Conservation (phyloP, 2,888 invertebrate species). For the Patella depressa region DNA sequence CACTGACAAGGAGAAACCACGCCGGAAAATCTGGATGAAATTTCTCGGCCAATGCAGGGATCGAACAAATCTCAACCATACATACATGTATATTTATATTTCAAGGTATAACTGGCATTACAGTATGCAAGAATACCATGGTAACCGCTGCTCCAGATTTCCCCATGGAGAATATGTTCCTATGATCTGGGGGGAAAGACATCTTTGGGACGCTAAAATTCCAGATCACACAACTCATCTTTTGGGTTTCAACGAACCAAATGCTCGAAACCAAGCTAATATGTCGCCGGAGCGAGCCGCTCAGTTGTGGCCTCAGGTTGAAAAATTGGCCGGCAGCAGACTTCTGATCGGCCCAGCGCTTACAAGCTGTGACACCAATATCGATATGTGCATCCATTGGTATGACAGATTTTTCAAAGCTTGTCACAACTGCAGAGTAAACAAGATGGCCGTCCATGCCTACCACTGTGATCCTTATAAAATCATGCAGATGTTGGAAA, state of each 20-base stretch:
- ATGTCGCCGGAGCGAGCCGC: slow-evolving; percentile 43
- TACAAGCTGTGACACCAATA: slow-evolving; percentile 6
- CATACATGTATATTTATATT: neutral
- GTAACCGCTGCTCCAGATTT: slow-evolving; percentile 20
- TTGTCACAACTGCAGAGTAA: slow-evolving; percentile 44
- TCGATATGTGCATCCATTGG: slow-evolving; percentile 39
- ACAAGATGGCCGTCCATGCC: slow-evolving; percentile 48
- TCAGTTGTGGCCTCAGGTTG: slow-evolving; percentile 41
- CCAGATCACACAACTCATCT: slow-evolving; percentile 34
- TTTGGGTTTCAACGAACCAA: slow-evolving; percentile 52
- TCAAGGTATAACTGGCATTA: slow-evolving; percentile 35
- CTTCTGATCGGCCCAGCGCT: slow-evolving; percentile 42
- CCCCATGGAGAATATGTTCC: slow-evolving; percentile 36
- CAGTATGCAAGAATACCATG: slow-evolving; percentile 19
- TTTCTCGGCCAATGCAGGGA: too few species aligned
- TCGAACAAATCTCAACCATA: too few species aligned
- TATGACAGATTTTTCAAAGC: slow-evolving; percentile 44
- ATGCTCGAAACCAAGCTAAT: slow-evolving; percentile 43
- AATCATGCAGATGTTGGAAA: slow-evolving; percentile 35
- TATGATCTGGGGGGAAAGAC: slow-evolving; percentile 47
- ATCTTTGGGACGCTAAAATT: slow-evolving; percentile 16
- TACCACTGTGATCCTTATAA: slow-evolving; percentile 39
- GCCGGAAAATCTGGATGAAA: too few species aligned
- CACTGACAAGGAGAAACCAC: too few species aligned
- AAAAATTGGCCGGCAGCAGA: slow-evolving; percentile 32